Percentiles rank a stretch among this genome's conserved stretches.
Evolutionary conservation across 2,888 invertebrate species (phyloP).

Genomic region (Xanthia togata): DNA sequence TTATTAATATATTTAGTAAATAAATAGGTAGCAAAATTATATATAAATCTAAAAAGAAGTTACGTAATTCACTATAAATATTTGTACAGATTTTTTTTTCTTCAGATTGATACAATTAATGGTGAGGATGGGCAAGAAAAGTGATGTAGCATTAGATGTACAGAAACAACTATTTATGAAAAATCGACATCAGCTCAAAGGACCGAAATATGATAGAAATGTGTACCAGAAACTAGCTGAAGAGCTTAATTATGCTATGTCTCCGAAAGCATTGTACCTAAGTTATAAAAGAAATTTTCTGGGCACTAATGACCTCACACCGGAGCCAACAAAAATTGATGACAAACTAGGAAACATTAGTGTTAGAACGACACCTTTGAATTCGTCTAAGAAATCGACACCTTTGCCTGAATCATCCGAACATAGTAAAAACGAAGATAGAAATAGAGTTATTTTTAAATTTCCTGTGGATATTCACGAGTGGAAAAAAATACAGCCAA

Average conservation of each 20-base stretch:
- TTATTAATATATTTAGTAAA: slow-evolving; percentile 45
- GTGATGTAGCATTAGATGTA: slow-evolving; percentile 46
- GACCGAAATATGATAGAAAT: slow-evolving; percentile 47
- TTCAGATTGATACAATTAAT: slow-evolving; percentile 48
- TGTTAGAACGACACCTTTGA: slow-evolving; percentile 45
- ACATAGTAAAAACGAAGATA: slow-evolving; percentile 37
- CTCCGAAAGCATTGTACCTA: slow-evolving; percentile 47
- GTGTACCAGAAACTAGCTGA: slow-evolving; percentile 45
- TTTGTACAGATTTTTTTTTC: slow-evolving; percentile 44
- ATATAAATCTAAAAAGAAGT: slow-evolving; percentile 45
- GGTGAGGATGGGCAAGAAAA: slow-evolving; percentile 48
- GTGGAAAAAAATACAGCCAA: slow-evolving; percentile 50
- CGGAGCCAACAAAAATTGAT: slow-evolving; percentile 45
- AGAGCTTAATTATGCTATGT: slow-evolving; percentile 47
- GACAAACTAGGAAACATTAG: slow-evolving; percentile 46
- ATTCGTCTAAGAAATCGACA: slow-evolving; percentile 46
- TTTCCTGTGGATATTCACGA: slow-evolving; percentile 47
- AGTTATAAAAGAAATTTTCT: slow-evolving; percentile 45
- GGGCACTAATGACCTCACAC: slow-evolving; percentile 44
- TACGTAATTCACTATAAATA: slow-evolving; percentile 46
- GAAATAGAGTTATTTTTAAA: slow-evolving; percentile 42
- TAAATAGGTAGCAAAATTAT: slow-evolving; percentile 47
- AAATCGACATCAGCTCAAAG: slow-evolving; percentile 46
- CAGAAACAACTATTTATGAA: slow-evolving; percentile 47
- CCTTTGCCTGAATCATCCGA: slow-evolving; percentile 40